A percentile compares a stretch with the other conserved stretches of the same genome.
Evolutionary conservation across 2,113 vertebrate species (phyloP).

Genomic region (Thermophis baileyi): DNA sequence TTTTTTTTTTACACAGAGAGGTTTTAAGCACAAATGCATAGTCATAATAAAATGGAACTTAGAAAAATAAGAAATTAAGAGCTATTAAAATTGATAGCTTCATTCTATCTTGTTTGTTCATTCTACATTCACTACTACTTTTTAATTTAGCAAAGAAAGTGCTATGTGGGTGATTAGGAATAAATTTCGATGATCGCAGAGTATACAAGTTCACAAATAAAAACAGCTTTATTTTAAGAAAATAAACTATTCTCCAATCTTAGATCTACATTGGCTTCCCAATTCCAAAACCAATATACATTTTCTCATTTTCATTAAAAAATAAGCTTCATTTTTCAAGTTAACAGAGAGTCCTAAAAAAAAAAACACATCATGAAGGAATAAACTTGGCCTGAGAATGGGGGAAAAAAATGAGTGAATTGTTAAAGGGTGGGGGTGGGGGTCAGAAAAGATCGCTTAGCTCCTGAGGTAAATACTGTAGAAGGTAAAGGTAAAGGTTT

Average conservation of each 20-base stretch:
- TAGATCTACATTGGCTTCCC: not conserved
- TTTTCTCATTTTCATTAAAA: not conserved
- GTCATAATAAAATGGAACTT: not conserved
- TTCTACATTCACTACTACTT: not conserved
- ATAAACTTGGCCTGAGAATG: not conserved
- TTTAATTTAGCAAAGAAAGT: not conserved
- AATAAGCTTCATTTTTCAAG: not conserved
- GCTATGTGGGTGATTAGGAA: not conserved
- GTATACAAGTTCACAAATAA: not conserved
- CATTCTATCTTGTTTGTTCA: not conserved
- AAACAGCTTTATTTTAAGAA: not conserved
- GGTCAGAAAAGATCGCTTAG: not conserved
- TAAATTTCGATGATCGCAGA: not conserved
- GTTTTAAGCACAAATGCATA: not conserved
- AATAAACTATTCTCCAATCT: not conserved
- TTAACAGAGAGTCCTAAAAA: not conserved
- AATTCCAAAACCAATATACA: not conserved
- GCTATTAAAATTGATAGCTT: not conserved
- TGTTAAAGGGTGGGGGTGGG: not conserved
- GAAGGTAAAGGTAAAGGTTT: not conserved
- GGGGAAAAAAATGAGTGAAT: not conserved
- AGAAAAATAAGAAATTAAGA: not conserved
- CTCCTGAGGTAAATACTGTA: not conserved
- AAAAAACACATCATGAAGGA: not conserved
- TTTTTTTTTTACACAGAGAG: not conserved